Base-by-base conservation (phyloP, 2,888 invertebrate species). In the Erebia aethiops region DNA sequence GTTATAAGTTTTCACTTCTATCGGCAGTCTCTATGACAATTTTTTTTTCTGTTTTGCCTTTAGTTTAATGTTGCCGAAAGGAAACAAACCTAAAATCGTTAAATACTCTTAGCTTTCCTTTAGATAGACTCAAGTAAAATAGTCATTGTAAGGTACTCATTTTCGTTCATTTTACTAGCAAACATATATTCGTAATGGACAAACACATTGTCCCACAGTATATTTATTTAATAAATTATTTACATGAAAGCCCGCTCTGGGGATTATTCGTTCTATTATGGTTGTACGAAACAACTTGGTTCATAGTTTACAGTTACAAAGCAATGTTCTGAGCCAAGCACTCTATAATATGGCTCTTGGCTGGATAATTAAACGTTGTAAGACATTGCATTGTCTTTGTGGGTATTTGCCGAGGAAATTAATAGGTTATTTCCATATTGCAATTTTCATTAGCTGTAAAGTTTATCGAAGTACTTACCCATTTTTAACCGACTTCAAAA, bases 281-380 rank as follows among this genome's bases (percentile, higher is more conserved):
- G 49, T 51, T 63, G 49, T 49, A 51, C 16, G 13, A 35, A 62
- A 62, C 61, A 46, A 49, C 46, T 62, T 13, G 5, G 11, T 60
- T 13, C 18, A 26, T 52, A 52, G 52, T 52, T 64, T 64, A 51
- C 52, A 49, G 35, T 52, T 52, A 52, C 52, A 64, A 64, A 64
- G 64, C 52, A 52, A 35, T 52, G 35, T 64, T 41, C 46, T 64
- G 8, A 41, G 7, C 52, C 52, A 52, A 64, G 52, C 52, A n/a
- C 52, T 64, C 11, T 64, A 35, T 52, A 64, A 35, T 64, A 26
- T 64, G n/a, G 64, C 52, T 52, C 14, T 64, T 16, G 64, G 51
- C 52, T 64, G 64, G 35, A 64, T 64, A 64, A 64, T 52, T 64
- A 52, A 52, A 64, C 52, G n/a, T 52, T 35, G 64, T 64, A 51